Evolutionary conservation across 2,797 vertebrate genomes (phyloP).

Genomic region (Hippocampus kuda): DNA sequence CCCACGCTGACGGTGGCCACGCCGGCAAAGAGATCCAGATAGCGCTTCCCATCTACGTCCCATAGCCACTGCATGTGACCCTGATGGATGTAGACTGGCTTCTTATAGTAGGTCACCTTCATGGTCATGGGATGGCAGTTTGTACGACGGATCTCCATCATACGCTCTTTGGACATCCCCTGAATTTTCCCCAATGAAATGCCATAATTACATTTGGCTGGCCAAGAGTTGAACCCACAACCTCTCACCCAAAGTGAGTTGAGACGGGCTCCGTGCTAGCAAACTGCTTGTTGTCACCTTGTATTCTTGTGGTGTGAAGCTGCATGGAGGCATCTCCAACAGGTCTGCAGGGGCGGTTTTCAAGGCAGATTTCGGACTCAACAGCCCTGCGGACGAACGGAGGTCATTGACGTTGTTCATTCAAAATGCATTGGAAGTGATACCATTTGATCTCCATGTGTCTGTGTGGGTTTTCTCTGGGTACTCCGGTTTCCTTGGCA

Average conservation of each 20-base stretch:
- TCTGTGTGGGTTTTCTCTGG: too few species aligned
- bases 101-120: slow-evolving; percentile 72
- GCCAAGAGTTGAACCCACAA: too few species aligned
- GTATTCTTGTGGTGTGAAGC: slow-evolving; percentile 73
- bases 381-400: slow-evolving; percentile 50
- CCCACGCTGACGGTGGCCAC: slow-evolving; percentile 86
- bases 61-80: slow-evolving; percentile 94
- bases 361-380: slow-evolving; percentile 55
- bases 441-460: too few species aligned
- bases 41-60: slow-evolving; percentile 80
- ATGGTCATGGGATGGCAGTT: slow-evolving; percentile 63
- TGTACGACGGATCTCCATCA: slow-evolving; percentile 69
- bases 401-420: slow-evolving; percentile 1
- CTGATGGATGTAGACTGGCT: slow-evolving; percentile 82
- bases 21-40: slow-evolving; percentile 87
- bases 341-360: slow-evolving; percentile 34
- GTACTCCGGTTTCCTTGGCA: too few species aligned
- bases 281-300: background rate
- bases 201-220: too few species aligned
- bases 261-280: background rate
- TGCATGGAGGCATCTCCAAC: slow-evolving; percentile 77
- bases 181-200: slow-evolving; percentile 18
- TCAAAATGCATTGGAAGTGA: background rate
- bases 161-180: slow-evolving; percentile 68
- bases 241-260: too few species aligned